These are phyloP conservation scores for Gymnobelideus leadbeateri DNA, from an alignment of 2,113 vertebrate species.

Conservation along the genomic window DNA sequence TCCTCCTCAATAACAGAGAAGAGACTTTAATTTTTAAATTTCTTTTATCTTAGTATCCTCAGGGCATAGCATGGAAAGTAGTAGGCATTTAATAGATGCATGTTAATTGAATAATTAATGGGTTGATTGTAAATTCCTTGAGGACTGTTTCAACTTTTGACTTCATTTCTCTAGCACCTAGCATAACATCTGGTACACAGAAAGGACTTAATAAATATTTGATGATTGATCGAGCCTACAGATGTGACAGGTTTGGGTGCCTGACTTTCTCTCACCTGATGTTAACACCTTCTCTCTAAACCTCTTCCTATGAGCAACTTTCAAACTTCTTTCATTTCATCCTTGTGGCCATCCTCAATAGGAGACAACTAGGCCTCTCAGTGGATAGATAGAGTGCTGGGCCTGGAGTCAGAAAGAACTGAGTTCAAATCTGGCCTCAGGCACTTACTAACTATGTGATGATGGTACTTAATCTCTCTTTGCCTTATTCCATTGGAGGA, in stretches of 20 bases:
- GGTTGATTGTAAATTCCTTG: neutral
- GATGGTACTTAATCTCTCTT: neutral
- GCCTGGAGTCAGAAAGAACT: neutral
- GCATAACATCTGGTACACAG: neutral
- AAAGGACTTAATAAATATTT: neutral
- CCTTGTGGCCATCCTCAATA: neutral
- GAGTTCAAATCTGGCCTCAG: neutral
- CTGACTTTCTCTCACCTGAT: neutral
- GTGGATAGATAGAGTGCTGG: neutral
- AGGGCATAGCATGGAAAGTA: neutral
- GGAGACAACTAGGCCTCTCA: fast-evolving
- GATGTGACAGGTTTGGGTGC: neutral
- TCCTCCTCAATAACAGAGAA: neutral
- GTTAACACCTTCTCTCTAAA: neutral
- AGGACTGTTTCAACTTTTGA: neutral
- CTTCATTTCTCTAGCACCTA: neutral
- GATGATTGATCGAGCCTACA: neutral
- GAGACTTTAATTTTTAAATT: too few relatives aligned
- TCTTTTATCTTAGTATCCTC: neutral
- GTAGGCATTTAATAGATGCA: neutral
- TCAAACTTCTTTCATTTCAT: too few relatives aligned
- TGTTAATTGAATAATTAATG: neutral
- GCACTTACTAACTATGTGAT: neutral
- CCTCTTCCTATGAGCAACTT: neutral
- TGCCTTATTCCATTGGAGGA: neutral